Evolutionary conservation across 1,140 invertebrate species (phyloP).

Genomic region (Amyelois transitella): DNA sequence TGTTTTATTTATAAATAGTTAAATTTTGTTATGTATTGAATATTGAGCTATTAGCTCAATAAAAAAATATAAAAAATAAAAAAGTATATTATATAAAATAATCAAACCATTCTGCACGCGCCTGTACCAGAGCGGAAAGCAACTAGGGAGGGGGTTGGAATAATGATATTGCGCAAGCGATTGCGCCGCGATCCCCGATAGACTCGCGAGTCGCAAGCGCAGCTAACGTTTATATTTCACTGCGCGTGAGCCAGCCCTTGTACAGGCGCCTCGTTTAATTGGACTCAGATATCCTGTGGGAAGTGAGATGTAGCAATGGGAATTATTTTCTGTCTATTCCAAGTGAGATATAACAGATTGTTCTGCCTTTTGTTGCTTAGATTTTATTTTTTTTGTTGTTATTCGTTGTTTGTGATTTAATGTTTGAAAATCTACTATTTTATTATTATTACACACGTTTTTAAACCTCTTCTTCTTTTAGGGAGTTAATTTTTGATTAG

Average conservation of each 20-base stretch:
- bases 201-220: conserved; percentile 23
- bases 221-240: conserved; percentile 55
- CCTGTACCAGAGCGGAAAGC: background rate
- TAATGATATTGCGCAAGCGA: conserved; percentile 65
- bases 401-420: background rate
- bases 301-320: background rate
- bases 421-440: background rate
- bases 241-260: conserved; percentile 43
- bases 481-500: too few species aligned
- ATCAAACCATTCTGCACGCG: too few species aligned
- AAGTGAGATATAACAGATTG: background rate
- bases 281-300: conserved; percentile 14
- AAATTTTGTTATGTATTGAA: too few species aligned
- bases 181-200: conserved; percentile 25
- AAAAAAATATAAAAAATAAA: too few species aligned
- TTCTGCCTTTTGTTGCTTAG: too few species aligned
- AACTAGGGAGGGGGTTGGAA: conserved; percentile 41
- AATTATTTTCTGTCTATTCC: background rate
- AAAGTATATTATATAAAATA: too few species aligned
- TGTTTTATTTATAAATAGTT: too few species aligned
- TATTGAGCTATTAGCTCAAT: too few species aligned
- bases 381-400: too few species aligned
- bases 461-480: too few species aligned
- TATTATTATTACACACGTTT: too few species aligned
- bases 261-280: conserved; percentile 44